These are phyloP conservation scores for Marronus borbonicus DNA, from an alignment of 2,888 invertebrate species.

Conservation along the genomic window DNA sequence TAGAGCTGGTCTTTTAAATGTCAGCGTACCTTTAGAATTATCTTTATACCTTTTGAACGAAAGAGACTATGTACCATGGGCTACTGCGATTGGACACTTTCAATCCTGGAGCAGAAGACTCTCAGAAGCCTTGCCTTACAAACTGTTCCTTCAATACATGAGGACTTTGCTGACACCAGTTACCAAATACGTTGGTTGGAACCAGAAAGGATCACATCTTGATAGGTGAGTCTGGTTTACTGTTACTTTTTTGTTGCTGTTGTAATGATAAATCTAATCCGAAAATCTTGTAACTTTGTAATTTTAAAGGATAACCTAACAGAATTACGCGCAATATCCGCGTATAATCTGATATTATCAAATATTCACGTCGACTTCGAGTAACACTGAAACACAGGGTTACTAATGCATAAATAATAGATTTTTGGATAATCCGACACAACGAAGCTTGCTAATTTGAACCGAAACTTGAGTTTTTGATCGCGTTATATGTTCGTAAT, in stretches of 20 bases:
- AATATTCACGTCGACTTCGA: constrained; percentile 28
- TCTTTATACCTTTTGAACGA: constrained; percentile 80
- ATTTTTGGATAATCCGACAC: neutral
- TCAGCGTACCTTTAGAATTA: constrained; percentile 77
- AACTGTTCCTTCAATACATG: constrained; percentile 77
- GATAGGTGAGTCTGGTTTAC: constrained; percentile 72
- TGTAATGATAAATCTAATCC: neutral
- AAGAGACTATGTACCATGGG: constrained; percentile 89
- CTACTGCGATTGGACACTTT: constrained; percentile 83
- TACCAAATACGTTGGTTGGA: constrained; percentile 77
- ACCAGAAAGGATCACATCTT: constrained; percentile 76
- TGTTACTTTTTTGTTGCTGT: neutral
- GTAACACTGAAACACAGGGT: constrained; percentile 6
- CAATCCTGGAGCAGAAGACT: constrained; percentile 82
- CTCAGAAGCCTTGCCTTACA: constrained; percentile 80
- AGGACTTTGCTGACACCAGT: constrained; percentile 75
- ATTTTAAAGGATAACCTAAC: neutral
- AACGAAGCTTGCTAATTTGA: constrained; percentile 15
- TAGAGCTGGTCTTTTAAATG: constrained; percentile 78
- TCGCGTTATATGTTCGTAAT: constrained; percentile 16
- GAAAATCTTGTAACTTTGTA: neutral
- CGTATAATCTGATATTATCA: constrained; percentile 24
- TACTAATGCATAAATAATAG: constrained; percentile 16
- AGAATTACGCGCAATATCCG: neutral
- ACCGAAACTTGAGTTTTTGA: constrained; percentile 1